phyloP scores from a whole-genome alignment of 2,888 invertebrate species.

The Trachelus tabidus region DNA sequence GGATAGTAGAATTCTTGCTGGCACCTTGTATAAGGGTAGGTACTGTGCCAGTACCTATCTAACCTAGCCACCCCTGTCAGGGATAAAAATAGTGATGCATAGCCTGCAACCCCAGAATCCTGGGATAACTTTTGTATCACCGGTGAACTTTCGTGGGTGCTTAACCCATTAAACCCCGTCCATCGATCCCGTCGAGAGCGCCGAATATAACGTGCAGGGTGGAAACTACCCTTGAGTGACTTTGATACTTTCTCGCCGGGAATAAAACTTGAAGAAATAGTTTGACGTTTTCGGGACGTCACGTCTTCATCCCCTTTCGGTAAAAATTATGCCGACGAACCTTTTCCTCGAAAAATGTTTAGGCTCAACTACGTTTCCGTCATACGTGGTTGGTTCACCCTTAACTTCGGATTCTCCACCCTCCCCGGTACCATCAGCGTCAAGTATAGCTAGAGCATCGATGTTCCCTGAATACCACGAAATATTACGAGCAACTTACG shows the following conservation, averaged over 20 bases:
- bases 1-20: neutral
- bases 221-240: neutral
- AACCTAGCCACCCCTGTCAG: neutral
- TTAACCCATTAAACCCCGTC: neutral
- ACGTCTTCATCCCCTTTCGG: neutral
- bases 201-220: neutral
- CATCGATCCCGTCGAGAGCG: neutral
- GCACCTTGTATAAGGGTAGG: neutral
- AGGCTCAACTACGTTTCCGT: neutral
- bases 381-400: neutral
- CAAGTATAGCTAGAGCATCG: neutral
- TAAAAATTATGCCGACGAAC: neutral
- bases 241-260: neutral
- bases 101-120: neutral
- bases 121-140: neutral
- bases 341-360: neutral
- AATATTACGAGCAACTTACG: neutral
- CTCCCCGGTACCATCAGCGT: neutral
- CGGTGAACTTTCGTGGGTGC: neutral
- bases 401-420: neutral
- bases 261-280: neutral
- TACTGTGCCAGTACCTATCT: neutral
- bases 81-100: neutral
- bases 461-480: neutral
- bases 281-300: neutral